Evolutionary conservation across 1,140 invertebrate genomes (phyloP).

Genomic region (Calephelis nemesis): DNA sequence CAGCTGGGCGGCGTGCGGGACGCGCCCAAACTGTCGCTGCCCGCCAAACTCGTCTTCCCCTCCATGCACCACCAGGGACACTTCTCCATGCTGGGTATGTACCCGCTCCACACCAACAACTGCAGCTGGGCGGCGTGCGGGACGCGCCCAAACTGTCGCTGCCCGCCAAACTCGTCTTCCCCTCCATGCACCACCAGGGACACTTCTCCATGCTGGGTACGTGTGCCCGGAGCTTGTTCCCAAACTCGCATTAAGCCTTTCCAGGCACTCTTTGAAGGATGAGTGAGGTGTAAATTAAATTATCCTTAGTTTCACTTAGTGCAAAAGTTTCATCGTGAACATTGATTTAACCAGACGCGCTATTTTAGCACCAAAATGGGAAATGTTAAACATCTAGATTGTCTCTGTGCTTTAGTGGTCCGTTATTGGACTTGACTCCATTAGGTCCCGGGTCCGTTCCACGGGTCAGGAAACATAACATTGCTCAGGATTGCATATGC

Average conservation of each 20-base stretch:
- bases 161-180: constrained; percentile 98
- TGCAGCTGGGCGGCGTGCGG: constrained; percentile 90
- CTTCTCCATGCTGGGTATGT: constrained; percentile 94
- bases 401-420: too few species aligned
- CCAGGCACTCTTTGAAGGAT: constrained; percentile 83
- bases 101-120: constrained; percentile 26
- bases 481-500: too few species aligned
- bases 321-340: too few species aligned
- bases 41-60: constrained; percentile 98
- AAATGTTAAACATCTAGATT: too few species aligned
- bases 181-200: constrained; percentile 95
- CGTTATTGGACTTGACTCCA: too few species aligned
- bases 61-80: constrained; percentile 96
- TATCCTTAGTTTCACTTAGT: too few species aligned
- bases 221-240: constrained; percentile 88
- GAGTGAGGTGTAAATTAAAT: too few species aligned
- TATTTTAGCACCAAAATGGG: too few species aligned
- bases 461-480: too few species aligned
- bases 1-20: constrained; percentile 88
- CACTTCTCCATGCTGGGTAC: constrained; percentile 98
- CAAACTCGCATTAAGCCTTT: constrained; percentile 95
- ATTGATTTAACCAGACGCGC: too few species aligned
- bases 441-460: too few species aligned
- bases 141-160: constrained; percentile 94
- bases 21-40: constrained; percentile 95